phyloP scores from a whole-genome alignment of 2,113 vertebrate species.

The Anolis carolinensis region DNA sequence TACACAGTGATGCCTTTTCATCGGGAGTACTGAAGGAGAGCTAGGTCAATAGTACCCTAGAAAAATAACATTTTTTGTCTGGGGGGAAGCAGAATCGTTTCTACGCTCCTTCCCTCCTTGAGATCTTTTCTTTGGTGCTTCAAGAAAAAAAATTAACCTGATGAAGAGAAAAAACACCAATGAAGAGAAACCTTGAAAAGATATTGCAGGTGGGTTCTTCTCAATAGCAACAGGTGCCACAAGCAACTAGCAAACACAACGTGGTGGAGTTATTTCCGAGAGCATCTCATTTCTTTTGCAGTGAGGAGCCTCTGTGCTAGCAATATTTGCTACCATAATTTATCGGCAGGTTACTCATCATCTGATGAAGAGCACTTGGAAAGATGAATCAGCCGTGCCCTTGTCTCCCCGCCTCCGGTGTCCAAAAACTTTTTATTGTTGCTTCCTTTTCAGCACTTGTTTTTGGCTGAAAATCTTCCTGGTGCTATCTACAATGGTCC shows the following conservation, averaged over 20 bases:
- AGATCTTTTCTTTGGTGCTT: conserved; percentile 12
- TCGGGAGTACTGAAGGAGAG: not conserved
- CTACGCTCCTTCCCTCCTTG: not conserved
- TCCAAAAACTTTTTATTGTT: not conserved
- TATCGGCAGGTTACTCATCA: fast-evolving
- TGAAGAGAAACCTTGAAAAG: conserved; percentile 50
- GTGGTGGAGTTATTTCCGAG: conserved; percentile 6
- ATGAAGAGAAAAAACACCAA: conserved; percentile 11
- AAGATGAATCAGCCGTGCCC: conserved; percentile 49
- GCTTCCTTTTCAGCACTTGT: not conserved
- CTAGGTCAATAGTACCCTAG: conserved; percentile 23
- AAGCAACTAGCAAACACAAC: conserved; percentile 38
- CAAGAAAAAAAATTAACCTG: not conserved
- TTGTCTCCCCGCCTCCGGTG: fast-evolving
- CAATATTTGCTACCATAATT: not conserved
- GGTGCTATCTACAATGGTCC: not conserved
- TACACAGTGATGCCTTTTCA: not conserved
- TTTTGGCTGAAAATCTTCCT: fast-evolving
- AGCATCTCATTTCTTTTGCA: conserved; percentile 33
- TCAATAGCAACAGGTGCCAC: conserved; percentile 70
- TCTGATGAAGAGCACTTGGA: not conserved
- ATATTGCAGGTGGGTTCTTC: conserved; percentile 64
- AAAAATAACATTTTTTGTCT: fast-evolving
- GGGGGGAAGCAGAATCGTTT: not conserved
- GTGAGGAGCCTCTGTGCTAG: not conserved